Percentiles rank a stretch among this genome's conserved stretches.
phyloP scores from a whole-genome alignment of 2,113 vertebrate species.

The Limnothrissa miodon region DNA sequence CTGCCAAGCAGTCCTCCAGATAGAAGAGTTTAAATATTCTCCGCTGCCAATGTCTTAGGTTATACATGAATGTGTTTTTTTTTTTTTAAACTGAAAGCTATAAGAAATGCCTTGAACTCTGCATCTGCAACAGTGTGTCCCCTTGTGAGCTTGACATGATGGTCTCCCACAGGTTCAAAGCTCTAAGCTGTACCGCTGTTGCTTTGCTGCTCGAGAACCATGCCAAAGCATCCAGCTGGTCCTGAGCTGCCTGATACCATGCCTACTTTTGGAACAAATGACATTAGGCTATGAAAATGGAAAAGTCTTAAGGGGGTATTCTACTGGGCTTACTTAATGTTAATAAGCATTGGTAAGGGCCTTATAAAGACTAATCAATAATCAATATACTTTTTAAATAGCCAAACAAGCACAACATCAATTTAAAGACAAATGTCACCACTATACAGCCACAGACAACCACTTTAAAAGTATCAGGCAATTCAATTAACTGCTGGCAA shows the following conservation, averaged over 20 bases:
- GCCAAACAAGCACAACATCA: neutral
- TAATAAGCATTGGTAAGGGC: neutral
- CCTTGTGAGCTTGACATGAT: neutral
- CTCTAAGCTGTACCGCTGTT: neutral
- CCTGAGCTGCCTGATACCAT: neutral
- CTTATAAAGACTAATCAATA: neutral
- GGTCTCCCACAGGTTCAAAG: neutral
- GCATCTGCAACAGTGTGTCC: neutral
- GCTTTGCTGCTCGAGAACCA: neutral
- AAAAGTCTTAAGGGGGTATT: neutral
- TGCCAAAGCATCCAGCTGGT: neutral
- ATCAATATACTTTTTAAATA: neutral
- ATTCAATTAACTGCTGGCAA: neutral
- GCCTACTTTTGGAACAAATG: neutral
- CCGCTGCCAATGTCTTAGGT: neutral
- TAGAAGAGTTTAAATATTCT: neutral
- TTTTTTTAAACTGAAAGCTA: neutral
- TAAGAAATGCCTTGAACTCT: neutral
- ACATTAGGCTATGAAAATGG: neutral
- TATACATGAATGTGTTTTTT: neutral
- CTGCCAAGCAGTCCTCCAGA: neutral
- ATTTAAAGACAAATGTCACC: no score
- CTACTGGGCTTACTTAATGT: neutral
- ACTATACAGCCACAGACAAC: no score
- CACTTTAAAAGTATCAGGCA: no score